Percentiles rank a stretch among this genome's conserved stretches.
Conservation (phyloP, 2,797 vertebrate species). For the Sebastes miniatus region DNA sequence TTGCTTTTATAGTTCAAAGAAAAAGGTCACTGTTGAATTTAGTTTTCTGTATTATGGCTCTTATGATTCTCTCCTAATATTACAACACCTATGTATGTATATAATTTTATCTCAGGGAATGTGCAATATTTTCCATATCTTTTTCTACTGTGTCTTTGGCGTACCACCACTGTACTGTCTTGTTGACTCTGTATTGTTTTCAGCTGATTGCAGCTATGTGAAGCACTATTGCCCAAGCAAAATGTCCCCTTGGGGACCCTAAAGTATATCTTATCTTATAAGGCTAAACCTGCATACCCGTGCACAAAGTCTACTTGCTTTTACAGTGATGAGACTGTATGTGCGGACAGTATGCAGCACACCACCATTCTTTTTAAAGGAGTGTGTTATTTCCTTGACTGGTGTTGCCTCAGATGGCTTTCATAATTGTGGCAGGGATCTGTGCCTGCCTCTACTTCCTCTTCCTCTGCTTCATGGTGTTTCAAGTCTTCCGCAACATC, state of each 20-base stretch:
- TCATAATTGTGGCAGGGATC: constrained; percentile 97
- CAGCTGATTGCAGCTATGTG: neutral
- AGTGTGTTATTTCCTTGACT: constrained; percentile 74
- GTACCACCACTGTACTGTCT: neutral
- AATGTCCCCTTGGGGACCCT: neutral
- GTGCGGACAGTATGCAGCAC: neutral
- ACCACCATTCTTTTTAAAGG: neutral
- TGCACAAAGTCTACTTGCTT: neutral
- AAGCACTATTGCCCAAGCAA: neutral
- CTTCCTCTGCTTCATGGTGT: constrained; percentile 98
- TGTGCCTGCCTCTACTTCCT: constrained; percentile 98
- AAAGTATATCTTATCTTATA: neutral
- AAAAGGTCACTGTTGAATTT: neutral
- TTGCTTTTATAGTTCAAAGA: neutral
- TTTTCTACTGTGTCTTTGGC: neutral
- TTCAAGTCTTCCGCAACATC: constrained; percentile 97
- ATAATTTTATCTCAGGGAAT: neutral
- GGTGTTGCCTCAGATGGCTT: constrained; percentile 89
- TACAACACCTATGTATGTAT: neutral
- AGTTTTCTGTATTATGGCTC: neutral
- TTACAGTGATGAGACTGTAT: neutral
- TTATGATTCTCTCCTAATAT: too few relatives aligned
- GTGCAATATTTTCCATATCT: neutral
- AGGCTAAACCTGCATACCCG: neutral
- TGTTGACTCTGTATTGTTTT: neutral